Evolutionary conservation across 1,140 invertebrate genomes (phyloP).

Genomic region (Listronotus bonariensis): DNA sequence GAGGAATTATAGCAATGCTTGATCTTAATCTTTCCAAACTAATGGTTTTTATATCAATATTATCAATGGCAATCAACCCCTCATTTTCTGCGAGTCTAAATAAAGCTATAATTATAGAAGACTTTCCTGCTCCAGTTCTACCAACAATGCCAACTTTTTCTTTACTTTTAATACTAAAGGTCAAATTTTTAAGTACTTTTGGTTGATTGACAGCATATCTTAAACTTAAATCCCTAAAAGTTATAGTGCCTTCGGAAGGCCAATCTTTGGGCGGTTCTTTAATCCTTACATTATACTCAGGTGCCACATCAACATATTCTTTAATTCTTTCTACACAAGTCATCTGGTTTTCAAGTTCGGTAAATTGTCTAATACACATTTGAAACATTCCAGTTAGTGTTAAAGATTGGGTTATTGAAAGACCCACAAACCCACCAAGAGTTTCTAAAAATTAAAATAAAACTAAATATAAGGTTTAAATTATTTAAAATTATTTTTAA

Average conservation of each 20-base stretch:
- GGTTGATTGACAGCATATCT: slow-evolving; percentile 69
- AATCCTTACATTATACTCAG: slow-evolving; percentile 62
- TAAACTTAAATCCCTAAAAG: slow-evolving; percentile 62
- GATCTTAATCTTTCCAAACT: slow-evolving; percentile 64
- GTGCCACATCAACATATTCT: slow-evolving; percentile 71
- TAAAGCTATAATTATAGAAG: slow-evolving; percentile 72
- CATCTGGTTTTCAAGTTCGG: slow-evolving; percentile 83
- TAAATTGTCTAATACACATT: slow-evolving; percentile 79
- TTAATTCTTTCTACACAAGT: slow-evolving; percentile 77
- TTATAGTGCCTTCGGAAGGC: slow-evolving; percentile 41
- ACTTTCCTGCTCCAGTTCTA: slow-evolving; percentile 69
- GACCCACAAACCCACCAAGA: slow-evolving; percentile 71
- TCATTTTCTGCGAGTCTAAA: slow-evolving; percentile 72
- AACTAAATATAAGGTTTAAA: too few species aligned
- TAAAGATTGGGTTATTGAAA: slow-evolving; percentile 79
- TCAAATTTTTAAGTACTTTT: slow-evolving; percentile 67
- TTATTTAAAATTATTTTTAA: too few species aligned
- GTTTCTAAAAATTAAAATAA: slow-evolving; percentile 17
- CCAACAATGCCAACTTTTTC: slow-evolving; percentile 70
- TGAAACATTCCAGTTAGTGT: slow-evolving; percentile 79
- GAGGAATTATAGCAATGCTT: slow-evolving; percentile 73
- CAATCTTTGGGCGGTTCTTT: slow-evolving; percentile 39
- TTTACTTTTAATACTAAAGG: slow-evolving; percentile 62
- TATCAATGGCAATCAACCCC: slow-evolving; percentile 67
- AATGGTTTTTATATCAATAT: slow-evolving; percentile 58